Base-by-base conservation (phyloP, 2,888 invertebrate genomes). In the Fragum whitleyi region DNA sequence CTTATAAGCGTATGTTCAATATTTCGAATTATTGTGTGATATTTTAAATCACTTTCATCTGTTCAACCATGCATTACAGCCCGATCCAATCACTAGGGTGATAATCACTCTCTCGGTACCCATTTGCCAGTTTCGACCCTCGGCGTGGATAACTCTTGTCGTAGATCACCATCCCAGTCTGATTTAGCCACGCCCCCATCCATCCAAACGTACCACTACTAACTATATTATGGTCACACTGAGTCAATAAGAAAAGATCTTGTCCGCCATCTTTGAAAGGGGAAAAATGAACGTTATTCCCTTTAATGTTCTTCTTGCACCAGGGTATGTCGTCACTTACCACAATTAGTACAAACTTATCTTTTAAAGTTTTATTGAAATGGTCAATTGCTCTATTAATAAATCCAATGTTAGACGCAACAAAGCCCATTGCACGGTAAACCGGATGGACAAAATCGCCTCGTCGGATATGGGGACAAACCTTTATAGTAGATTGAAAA, bases 291-390 rank as follows among this genome's bases (percentile, higher is more conserved):
- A 32, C 32, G 1, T 62, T 32, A 19, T 62, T 21, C 11, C 29
- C 29, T 62, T 62, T 62, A 11, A 62, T 29, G n/a, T 62, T 62
- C 6, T 62, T 16, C 32, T 62, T 29, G 36, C 62, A 62, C 62
- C 62, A 62, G 14, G 28, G 11, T 9, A 32, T 62, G 32, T 62
- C 62, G 21, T 62, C 36, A 32, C 32, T 62, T 9, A 32, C 14
- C 14, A 62, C 32, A 62, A 62, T 9, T 2, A 62, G 3, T 5
- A 21, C 16, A 53, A 21, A 53, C 23, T 1, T 14, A 19, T n/a
- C n/a, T 19, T 53, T 53, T 36, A 36, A 36, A 36, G 9, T 36
- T 9, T 36, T 36, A 9, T 53, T 53, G 6, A 53, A 6, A 53
- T 53, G n/a, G 16, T 7, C n/a, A 14, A 53, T n/a, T 14, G 53